Evolutionary conservation across 2,113 vertebrate species (phyloP).

Genomic region (Carassius auratus): DNA sequence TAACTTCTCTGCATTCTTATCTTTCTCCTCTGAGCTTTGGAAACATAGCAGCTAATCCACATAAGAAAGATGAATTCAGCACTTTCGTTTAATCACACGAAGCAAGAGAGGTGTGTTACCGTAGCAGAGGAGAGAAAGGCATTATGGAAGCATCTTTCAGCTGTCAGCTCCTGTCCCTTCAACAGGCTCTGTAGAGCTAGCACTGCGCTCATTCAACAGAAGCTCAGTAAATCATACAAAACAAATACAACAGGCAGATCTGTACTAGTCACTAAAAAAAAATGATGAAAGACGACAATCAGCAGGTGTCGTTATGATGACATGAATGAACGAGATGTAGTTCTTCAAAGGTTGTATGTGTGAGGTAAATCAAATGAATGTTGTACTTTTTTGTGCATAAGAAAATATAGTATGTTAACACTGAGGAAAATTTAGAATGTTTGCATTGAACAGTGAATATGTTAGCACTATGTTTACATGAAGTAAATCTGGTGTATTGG

Average conservation of each 20-base stretch:
- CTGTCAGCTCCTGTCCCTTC: constrained; percentile 45
- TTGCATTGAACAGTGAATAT: background rate
- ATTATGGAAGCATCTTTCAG: constrained; percentile 18
- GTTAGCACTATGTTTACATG: background rate
- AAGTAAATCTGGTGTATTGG: background rate
- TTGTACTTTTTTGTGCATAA: background rate
- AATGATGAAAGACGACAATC: background rate
- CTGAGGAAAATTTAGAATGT: background rate
- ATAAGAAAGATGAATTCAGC: constrained; percentile 24
- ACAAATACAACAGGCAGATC: background rate
- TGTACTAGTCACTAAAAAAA: background rate
- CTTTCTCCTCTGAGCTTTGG: background rate
- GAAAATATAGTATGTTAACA: background rate
- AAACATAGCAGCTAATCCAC: constrained; percentile 36
- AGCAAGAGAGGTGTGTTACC: constrained; percentile 25
- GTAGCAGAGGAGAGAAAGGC: constrained; percentile 28
- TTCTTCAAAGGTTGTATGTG: background rate
- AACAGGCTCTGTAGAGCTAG: constrained; percentile 51
- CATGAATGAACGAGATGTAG: background rate
- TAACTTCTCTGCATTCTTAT: background rate
- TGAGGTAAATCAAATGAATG: background rate
- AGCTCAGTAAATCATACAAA: constrained; percentile 14
- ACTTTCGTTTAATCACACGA: constrained; percentile 37
- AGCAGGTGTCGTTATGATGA: background rate
- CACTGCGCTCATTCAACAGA: constrained; percentile 28